Evolutionary conservation across 92 coral and sea anemone genomes (phyloP).

Genomic region (Ricordea florida): DNA sequence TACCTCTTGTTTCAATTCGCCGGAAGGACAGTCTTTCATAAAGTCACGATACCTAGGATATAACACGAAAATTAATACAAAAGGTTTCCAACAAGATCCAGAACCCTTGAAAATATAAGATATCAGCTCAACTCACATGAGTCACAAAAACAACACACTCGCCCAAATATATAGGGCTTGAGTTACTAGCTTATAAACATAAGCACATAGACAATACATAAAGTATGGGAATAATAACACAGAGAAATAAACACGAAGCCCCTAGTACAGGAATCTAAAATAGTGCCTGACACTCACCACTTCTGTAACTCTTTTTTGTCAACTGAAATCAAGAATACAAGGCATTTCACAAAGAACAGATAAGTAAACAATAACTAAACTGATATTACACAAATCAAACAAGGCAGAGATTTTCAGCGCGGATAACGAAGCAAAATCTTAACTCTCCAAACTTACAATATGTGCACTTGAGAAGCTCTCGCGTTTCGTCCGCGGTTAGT

Average conservation of each 20-base stretch:
- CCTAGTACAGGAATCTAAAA: too few species aligned
- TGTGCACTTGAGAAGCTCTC: constrained; percentile 93
- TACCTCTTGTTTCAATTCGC: constrained; percentile 98
- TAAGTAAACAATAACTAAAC: constrained; percentile 46
- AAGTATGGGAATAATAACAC: too few species aligned
- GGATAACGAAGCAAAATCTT: constrained; percentile 9
- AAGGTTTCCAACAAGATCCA: background rate
- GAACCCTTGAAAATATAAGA: background rate
- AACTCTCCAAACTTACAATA: constrained; percentile 82
- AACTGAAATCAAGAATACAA: constrained; percentile 65
- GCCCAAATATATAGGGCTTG: too few species aligned
- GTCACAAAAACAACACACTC: too few species aligned
- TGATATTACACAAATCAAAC: constrained; percentile 35
- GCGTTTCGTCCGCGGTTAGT: constrained; percentile 88
- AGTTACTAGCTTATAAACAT: too few species aligned
- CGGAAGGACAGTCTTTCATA: constrained; percentile 99
- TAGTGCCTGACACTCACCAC: constrained; percentile 72
- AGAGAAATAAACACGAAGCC: too few species aligned
- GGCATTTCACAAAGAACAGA: background rate
- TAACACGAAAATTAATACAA: background rate
- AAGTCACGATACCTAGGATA: constrained; percentile 91
- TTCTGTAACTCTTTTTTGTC: constrained; percentile 97
- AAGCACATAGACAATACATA: too few species aligned
- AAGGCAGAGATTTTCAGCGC: background rate
- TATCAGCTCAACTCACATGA: too few species aligned